Evolutionary conservation across 2,797 vertebrate species (phyloP).

Genomic region (Galagoides demidoff): DNA sequence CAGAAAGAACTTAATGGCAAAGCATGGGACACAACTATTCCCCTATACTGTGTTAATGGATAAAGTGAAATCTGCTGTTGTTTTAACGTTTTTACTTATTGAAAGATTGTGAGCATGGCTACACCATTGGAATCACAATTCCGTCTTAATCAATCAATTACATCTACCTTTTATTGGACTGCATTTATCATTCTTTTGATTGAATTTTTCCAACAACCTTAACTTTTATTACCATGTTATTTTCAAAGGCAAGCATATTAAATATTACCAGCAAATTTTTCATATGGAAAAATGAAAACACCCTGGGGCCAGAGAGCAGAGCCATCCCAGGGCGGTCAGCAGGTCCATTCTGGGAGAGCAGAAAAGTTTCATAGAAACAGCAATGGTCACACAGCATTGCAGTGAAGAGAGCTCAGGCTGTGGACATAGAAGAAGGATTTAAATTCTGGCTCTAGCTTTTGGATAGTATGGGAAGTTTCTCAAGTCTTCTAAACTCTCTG

Average conservation of each 20-base stretch:
- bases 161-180: neutral
- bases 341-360: fast-evolving
- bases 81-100: neutral
- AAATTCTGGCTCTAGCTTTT: neutral
- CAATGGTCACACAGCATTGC: fast-evolving
- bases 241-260: conserved; percentile 4
- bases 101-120: neutral
- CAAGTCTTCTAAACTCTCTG: neutral
- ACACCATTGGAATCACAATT: neutral
- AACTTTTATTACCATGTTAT: neutral
- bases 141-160: neutral
- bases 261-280: neutral
- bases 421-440: fast-evolving
- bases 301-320: neutral
- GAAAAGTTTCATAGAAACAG: fast-evolving
- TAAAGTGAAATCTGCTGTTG: neutral
- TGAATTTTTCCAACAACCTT: neutral
- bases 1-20: conserved; percentile 58
- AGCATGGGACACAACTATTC: neutral
- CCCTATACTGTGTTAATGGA: neutral
- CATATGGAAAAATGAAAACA: neutral
- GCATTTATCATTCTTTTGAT: neutral
- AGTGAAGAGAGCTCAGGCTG: too few relatives aligned
- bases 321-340: fast-evolving
- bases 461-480: neutral